Conservation (phyloP, 2,797 vertebrate species). For the Gouania willdenowi region DNA sequence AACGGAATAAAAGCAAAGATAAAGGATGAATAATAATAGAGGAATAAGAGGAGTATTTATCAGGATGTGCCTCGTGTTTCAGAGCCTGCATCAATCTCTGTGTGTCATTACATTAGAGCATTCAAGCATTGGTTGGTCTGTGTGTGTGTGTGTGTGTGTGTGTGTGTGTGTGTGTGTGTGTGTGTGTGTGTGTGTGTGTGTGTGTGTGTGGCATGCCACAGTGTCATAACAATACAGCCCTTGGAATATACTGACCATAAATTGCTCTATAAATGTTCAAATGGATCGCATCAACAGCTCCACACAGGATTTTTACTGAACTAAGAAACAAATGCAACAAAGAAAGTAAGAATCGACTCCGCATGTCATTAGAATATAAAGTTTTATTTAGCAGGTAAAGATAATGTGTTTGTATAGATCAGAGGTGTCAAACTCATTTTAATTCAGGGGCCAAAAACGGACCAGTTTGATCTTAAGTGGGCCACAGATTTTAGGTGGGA, state of each 20-base stretch:
- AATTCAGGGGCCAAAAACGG: no score
- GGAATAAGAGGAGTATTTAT: slow-evolving; percentile 21
- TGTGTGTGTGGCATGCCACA: slow-evolving; percentile 21
- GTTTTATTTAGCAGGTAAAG: no score
- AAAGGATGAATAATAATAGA: no score
- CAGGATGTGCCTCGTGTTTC: slow-evolving; percentile 51
- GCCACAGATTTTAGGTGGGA: no score
- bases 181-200: slow-evolving; percentile 15
- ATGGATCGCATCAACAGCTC: slow-evolving; percentile 26
- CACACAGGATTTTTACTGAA: not conserved
- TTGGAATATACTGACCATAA: slow-evolving; percentile 32
- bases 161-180: slow-evolving; percentile 17
- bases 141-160: slow-evolving; percentile 9
- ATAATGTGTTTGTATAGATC: no score
- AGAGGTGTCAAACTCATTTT: no score
- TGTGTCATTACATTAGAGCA: slow-evolving; percentile 60
- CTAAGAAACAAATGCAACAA: not conserved
- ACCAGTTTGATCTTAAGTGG: no score
- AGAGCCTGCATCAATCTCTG: slow-evolving; percentile 59
- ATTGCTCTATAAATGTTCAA: slow-evolving; percentile 51
- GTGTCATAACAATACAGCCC: slow-evolving; percentile 45
- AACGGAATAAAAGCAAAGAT: not conserved
- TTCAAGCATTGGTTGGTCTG: slow-evolving; percentile 38
- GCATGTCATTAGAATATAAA: not conserved
- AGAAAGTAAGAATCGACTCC: not conserved